Evolutionary conservation across 2,113 vertebrate genomes (phyloP).

Genomic region (Cynoglossus semilaevis): DNA sequence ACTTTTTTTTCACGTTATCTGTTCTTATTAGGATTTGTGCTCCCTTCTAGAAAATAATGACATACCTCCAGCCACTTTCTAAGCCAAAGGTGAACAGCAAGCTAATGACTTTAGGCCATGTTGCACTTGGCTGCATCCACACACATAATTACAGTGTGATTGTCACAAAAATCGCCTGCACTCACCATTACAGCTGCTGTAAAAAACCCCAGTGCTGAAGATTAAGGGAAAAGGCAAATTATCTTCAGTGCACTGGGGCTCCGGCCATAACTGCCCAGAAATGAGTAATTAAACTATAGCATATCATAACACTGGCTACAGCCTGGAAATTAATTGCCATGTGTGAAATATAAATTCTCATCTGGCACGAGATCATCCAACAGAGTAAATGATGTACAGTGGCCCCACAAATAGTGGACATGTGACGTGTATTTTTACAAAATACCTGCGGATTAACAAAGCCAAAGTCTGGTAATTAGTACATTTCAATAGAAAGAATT

Average conservation of each 20-base stretch:
- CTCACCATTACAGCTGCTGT: slow-evolving; percentile 41
- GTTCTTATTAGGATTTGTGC: slow-evolving; percentile 63
- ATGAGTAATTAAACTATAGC: slow-evolving; percentile 74
- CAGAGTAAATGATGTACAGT: slow-evolving; percentile 7
- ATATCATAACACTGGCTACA: slow-evolving; percentile 67
- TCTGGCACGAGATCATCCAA: slow-evolving; percentile 32
- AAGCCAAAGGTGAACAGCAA: slow-evolving; percentile 63
- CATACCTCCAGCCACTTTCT: slow-evolving; percentile 48
- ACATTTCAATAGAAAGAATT: too few relatives aligned
- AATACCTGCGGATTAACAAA: too few relatives aligned
- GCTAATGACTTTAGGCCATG: slow-evolving; percentile 73
- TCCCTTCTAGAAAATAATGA: slow-evolving; percentile 73
- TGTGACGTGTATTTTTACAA: background rate
- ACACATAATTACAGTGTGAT: slow-evolving; percentile 74
- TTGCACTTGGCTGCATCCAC: slow-evolving; percentile 67
- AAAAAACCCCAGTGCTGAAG: slow-evolving; percentile 27
- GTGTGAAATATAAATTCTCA: slow-evolving; percentile 38
- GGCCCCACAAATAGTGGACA: slow-evolving; percentile 4
- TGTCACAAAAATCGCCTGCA: slow-evolving; percentile 66
- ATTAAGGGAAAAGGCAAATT: slow-evolving; percentile 62
- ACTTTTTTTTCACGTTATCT: slow-evolving; percentile 37
- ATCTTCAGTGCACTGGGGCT: slow-evolving; percentile 58
- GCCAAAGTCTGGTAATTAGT: too few relatives aligned
- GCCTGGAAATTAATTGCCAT: slow-evolving; percentile 65
- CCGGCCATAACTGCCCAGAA: slow-evolving; percentile 66